Base-by-base conservation (phyloP, 1,140 invertebrate species). In the Drosophila repletoides region DNA sequence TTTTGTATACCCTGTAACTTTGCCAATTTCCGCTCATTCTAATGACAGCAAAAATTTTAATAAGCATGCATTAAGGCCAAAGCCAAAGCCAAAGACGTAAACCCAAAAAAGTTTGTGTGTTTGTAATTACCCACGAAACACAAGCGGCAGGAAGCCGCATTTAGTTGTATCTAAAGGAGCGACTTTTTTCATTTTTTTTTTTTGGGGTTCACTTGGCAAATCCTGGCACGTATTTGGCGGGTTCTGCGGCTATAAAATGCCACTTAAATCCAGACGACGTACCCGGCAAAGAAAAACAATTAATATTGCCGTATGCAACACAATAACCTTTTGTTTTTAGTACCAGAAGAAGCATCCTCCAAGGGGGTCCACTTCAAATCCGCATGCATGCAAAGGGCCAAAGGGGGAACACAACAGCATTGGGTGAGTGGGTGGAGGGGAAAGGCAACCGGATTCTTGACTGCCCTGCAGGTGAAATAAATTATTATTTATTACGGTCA, bases 401-500 rank as follows among this genome's bases (percentile, higher is more conserved):
- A n/a, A 0, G 40, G 3, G 6, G 6, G n/a, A n/a, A n/a, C n/a
- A n/a, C n/a, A n/a, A n/a, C n/a, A n/a, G n/a, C n/a, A n/a, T n/a
- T 19, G 41, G 7, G 1, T 5, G n/a, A 33, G 12, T 33, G 7
- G 24, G n/a, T 10, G 17, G 24, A 24, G 43, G 22, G 22, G 14
- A 26, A 26, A 26, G 55, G n/a, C n/a, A n/a, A n/a, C n/a, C 7
- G 31, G 61, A 36, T 49, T 60, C 41, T 49, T 55, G 53, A 45
- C 46, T 79, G 59, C 66, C 79, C 79, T 84, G 80, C 80, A 86
- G 80, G 80, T 86, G 73, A 86, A 86, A 86, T 86, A 86, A 86
- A 86, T 86, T 86, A 86, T 86, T 86, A 86, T 84, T 84, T 86
- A 84, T 84, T 86, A 86, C 80, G 80, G 80, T 84, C 80, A 84